A percentile compares a stretch with the other conserved stretches of the same genome.
phyloP scores from a whole-genome alignment of 1,140 invertebrate genomes.

The Pseudachorutes palmiensis region DNA sequence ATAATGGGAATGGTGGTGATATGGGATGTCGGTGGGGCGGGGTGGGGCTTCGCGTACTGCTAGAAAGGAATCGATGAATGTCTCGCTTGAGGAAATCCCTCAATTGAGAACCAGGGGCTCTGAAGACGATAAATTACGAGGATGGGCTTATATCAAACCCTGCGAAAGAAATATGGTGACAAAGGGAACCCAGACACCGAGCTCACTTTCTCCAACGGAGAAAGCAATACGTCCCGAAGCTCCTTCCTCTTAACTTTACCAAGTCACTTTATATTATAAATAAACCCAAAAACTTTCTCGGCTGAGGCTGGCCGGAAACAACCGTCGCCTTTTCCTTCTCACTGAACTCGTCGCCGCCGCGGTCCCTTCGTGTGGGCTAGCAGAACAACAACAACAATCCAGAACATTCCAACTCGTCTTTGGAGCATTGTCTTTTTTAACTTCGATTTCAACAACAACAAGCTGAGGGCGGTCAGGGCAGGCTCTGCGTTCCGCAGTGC shows the following conservation, averaged over 20 bases:
- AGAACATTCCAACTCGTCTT: too few species aligned
- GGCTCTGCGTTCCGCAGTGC: too few species aligned
- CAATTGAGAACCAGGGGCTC: conserved; percentile 37
- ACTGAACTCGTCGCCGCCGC: conserved; percentile 16
- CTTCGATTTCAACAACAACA: too few species aligned
- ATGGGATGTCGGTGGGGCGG: not conserved
- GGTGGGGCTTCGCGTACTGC: not conserved
- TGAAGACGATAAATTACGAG: conserved; percentile 36
- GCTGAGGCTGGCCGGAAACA: conserved; percentile 17
- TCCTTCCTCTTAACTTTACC: not conserved
- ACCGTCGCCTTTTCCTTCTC: conserved; percentile 25
- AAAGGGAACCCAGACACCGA: conserved; percentile 12
- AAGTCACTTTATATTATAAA: conserved; percentile 13
- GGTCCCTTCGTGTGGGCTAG: too few species aligned
- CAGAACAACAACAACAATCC: too few species aligned
- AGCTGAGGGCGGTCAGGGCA: too few species aligned
- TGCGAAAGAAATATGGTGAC: conserved; percentile 39
- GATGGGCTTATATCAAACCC: conserved; percentile 39
- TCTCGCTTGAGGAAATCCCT: conserved; percentile 40
- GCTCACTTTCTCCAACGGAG: not conserved
- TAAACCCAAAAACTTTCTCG: conserved; percentile 7
- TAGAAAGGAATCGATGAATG: conserved; percentile 38
- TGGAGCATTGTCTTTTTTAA: too few species aligned
- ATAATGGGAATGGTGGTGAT: conserved; percentile 11
- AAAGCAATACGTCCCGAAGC: not conserved